Evolutionary conservation across 2,888 invertebrate genomes (phyloP).

Genomic region (Amphipoea oculea): DNA sequence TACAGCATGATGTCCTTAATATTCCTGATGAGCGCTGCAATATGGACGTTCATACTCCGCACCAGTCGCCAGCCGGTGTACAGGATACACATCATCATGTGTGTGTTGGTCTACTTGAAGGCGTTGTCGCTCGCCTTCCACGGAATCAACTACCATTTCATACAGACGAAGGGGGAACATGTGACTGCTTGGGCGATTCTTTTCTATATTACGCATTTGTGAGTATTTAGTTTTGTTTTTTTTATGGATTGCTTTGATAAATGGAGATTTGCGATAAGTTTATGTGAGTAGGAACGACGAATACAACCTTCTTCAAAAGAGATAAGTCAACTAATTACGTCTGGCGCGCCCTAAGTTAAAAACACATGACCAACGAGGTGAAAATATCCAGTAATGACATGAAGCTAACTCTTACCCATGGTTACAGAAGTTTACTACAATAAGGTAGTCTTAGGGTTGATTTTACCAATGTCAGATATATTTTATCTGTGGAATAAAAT

Average conservation of each 20-base stretch:
- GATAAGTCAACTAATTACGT: background rate
- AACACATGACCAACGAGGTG: background rate
- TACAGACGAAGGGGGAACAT: slow-evolving; percentile 97
- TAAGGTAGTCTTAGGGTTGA: background rate
- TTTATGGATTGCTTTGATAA: slow-evolving; percentile 1
- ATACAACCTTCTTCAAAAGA: background rate
- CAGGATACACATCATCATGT: slow-evolving; percentile 99
- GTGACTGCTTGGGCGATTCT: slow-evolving; percentile 99
- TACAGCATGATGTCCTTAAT: slow-evolving; percentile 97
- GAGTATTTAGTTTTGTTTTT: slow-evolving; percentile 81
- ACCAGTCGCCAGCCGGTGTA: slow-evolving; percentile 96
- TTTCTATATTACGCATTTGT: slow-evolving; percentile 99
- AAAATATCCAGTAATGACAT: background rate
- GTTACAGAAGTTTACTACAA: background rate
- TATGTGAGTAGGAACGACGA: background rate
- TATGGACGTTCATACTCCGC: slow-evolving; percentile 97
- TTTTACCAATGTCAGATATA: too few relatives aligned
- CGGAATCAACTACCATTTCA: slow-evolving; percentile 98
- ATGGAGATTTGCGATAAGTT: background rate
- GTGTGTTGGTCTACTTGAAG: slow-evolving; percentile 97
- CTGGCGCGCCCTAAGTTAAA: background rate
- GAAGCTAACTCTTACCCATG: background rate
- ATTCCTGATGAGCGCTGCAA: slow-evolving; percentile 96
- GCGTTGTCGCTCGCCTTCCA: slow-evolving; percentile 98
- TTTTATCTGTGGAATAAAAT: too few relatives aligned